These are phyloP conservation scores for Enchytraeus crypticus DNA, from an alignment of 2,888 invertebrate species.

Conservation along the genomic window DNA sequence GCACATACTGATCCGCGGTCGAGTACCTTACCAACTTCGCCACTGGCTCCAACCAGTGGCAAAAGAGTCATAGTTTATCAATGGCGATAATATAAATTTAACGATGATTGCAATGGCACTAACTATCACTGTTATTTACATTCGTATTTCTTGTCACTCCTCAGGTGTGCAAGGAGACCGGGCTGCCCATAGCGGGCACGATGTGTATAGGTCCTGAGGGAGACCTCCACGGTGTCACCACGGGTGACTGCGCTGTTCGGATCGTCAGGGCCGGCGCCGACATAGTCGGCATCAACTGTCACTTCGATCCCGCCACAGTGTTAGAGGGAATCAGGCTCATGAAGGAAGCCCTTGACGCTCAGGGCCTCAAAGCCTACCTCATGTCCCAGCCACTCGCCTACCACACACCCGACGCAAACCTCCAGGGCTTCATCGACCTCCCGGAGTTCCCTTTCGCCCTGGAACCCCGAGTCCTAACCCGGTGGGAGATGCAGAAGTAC, in stretches of 20 bases:
- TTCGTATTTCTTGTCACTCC: no score
- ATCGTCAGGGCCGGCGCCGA: constrained; percentile 30
- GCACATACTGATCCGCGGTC: no score
- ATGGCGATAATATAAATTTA: no score
- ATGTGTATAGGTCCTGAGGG: constrained; percentile 50
- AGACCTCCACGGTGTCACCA: constrained; percentile 41
- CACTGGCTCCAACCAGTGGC: no score
- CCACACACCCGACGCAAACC: constrained; percentile 42
- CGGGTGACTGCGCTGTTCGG: not conserved
- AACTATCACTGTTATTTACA: no score
- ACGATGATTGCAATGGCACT: no score
- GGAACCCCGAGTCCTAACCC: constrained; percentile 45
- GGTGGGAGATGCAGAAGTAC: constrained; percentile 48
- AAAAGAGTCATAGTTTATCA: no score
- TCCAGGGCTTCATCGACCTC: constrained; percentile 49
- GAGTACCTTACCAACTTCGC: no score
- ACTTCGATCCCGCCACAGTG: constrained; percentile 43
- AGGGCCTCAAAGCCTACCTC: constrained; percentile 34
- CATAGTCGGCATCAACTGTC: constrained; percentile 48
- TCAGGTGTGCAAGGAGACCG: constrained; percentile 38
- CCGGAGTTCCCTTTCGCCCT: constrained; percentile 50
- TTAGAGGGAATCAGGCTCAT: constrained; percentile 40
- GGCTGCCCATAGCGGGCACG: constrained; percentile 44
- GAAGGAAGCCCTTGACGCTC: constrained; percentile 42
- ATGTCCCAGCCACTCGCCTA: constrained; percentile 42